Conservation (phyloP, 2,113 vertebrate species). For the Istiophorus platypterus region DNA sequence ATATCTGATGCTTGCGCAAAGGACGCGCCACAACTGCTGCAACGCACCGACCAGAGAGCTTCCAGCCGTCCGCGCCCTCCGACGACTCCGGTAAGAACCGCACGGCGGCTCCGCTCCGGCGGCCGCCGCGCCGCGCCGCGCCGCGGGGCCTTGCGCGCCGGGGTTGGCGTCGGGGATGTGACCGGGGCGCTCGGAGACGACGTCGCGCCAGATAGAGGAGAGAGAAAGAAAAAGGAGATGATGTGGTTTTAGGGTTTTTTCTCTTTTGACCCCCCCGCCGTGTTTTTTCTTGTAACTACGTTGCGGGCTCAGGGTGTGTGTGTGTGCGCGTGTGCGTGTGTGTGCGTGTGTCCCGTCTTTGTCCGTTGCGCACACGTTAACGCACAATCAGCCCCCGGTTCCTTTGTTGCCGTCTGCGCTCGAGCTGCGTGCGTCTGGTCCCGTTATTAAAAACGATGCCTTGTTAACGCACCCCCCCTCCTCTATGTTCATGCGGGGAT, state of each 20-base stretch:
- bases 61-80: conserved; percentile 40
- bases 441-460: conserved; percentile 23
- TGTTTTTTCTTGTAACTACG: no score
- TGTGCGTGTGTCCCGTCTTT: conserved; percentile 33
- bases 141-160: no score
- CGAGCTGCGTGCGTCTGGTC: conserved; percentile 27
- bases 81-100: no score
- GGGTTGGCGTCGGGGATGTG: neutral
- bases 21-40: conserved; percentile 78
- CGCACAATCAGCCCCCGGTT: neutral
- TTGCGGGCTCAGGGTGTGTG: no score
- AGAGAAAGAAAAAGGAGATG: neutral
- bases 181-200: neutral
- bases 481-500: no score
- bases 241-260: neutral
- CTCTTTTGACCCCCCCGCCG: no score
- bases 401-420: conserved; percentile 60
- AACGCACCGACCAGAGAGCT: conserved; percentile 56
- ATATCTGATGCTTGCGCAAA: conserved; percentile 74
- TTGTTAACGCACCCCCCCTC: neutral
- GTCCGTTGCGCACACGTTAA: conserved; percentile 14
- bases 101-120: no score
- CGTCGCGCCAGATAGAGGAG: neutral
- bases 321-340: no score
- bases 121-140: no score